Base-by-base conservation (phyloP, 2,888 invertebrate species). In the Leucophora obtusa region DNA sequence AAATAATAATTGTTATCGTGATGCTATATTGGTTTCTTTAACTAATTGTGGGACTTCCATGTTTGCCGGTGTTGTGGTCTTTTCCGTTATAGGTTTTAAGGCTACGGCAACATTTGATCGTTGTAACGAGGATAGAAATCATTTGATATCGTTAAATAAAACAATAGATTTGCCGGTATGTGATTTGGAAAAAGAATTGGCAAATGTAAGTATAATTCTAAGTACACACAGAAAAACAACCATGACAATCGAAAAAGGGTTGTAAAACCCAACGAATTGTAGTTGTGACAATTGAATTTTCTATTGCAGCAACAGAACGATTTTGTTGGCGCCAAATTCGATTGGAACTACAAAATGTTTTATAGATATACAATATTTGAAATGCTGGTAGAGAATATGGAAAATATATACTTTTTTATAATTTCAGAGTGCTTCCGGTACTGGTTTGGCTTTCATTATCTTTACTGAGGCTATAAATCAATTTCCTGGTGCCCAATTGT, bases 381-480 rank as follows among this genome's bases (percentile, higher is more conserved):
- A 35, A 9, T 35, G 2, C 7, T 7, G 10, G 8, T 35, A 7
- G 4, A 21, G 35, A 35, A 28, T 28, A 11, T 3, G 11, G 11
- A 11, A 38, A 38, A 11, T 38, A 11, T 38, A 38, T 11, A 11
- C 11, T 0, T 38, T 38, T 38, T 9, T 11, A 10, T 11, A 38
- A 38, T 11, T 38, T 15, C 91, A 98, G 98, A 97, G 98, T 7
- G 98, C 98, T 1, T 96, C 98, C 2, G 98, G 98, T 24, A 98
- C 98, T 0, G 98, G 98, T 0, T 91, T 98, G 74, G 98, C 98
- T 0, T 98, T 98, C 90, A 98, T 98, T 82, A 97, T 98, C 84
- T 98, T 98, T 92, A 98, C 98, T 0, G 98, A 98, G 91, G 98
- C 98, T 8, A 98, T 98, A 88, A 97, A 98, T 91, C 98, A 98